Base-by-base conservation (phyloP, 2,797 vertebrate species). In the Lithobates pipiens region DNA sequence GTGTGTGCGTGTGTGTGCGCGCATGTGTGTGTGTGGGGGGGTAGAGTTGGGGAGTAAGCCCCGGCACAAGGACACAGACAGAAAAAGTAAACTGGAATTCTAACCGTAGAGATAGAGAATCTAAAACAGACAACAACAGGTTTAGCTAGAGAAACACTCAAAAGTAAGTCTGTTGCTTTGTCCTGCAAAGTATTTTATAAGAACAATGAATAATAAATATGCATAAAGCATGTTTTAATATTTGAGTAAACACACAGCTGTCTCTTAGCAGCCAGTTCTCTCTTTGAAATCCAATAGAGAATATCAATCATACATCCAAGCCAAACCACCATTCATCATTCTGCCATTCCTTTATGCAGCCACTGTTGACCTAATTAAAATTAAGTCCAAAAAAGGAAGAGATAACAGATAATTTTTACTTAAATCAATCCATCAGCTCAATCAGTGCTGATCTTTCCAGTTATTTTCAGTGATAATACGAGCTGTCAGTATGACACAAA, bases 321-420 rank as follows among this genome's bases (percentile, higher is more conserved):
- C 63, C 18, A 84, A 15, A 42, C 23, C 39, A 18, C 46, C 39
- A 77, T 77, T 84, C 25, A 39, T 84, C 82, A 84, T 68, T 13
- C 27, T 70, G 74, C 61, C 50, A 42, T 71, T 34, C 42, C 25
- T 57, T 72, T 61, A 77, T 42, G 36, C 46, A 61, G 23, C 29
- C n/a, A 77, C 46, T 57, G 74, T 61, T 84, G 82, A 84, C 75
- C 67, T 77, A 77, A 18, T 32, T 29, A 77, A 10, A 2, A 39
- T 39, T 39, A 39, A 10, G 54, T 70, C 76, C 57, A 27, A 76
- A 25, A 76, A 69, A 68, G 34, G 32, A 76, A 9, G 36, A 83
- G 81, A 76, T 68, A 83, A 50, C 68, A 46, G 32, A 8, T 46
- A 82, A 34, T 67, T 83, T 77, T 84, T 44, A 25, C n/a, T 13